phyloP scores from a whole-genome alignment of 2,113 vertebrate species.

The Macrotis lagotis region DNA sequence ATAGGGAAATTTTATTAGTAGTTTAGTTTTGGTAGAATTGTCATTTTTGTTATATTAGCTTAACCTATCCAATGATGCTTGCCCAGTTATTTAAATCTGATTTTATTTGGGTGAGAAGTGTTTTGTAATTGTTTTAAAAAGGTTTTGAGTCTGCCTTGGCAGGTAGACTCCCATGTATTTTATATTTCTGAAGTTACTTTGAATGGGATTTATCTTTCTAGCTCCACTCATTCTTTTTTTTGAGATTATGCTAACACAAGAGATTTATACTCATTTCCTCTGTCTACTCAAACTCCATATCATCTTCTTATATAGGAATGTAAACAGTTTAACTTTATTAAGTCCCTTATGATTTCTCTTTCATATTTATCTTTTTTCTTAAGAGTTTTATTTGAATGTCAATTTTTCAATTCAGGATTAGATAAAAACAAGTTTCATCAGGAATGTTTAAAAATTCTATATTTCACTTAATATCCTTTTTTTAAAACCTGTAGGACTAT shows the following conservation, averaged over 20 bases:
- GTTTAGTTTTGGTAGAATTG: too few relatives aligned
- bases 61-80: too few relatives aligned
- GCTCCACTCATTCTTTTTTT: not conserved
- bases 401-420: not conserved
- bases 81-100: too few relatives aligned
- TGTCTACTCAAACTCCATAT: not conserved
- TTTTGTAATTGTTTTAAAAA: too few relatives aligned
- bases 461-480: not conserved
- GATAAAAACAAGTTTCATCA: not conserved
- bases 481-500: not conserved
- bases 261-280: not conserved
- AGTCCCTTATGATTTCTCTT: not conserved
- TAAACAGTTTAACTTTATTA: not conserved
- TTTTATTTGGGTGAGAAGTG: too few relatives aligned
- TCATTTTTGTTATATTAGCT: too few relatives aligned
- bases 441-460: not conserved
- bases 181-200: too few relatives aligned
- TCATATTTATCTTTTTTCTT: not conserved
- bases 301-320: not conserved
- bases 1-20: too few relatives aligned
- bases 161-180: too few relatives aligned
- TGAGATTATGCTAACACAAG: not conserved
- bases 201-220: too few relatives aligned
- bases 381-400: not conserved
- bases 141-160: too few relatives aligned